Evolutionary conservation across 2,113 vertebrate species (phyloP), one percentile per base, ranked within the genome.

Genomic region (Parotia lawesii): DNA sequence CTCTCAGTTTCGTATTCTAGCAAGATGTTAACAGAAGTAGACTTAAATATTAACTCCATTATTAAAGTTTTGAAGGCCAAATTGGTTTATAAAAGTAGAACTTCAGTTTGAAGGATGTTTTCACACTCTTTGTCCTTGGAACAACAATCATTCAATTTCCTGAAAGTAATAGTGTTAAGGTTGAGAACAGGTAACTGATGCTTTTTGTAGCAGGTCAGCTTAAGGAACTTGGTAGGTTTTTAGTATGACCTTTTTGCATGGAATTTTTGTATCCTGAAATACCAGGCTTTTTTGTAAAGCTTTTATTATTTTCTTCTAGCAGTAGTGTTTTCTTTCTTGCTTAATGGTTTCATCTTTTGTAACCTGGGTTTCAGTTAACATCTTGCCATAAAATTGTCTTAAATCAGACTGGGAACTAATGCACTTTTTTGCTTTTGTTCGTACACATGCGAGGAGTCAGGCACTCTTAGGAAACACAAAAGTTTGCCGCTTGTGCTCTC

Each of bases 381-480:
- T 62, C 18, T 73, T 0, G 1, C 9, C 1, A 0, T 66, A 61
- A 24, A 57, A 70, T 22, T 60, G 11, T 44, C 7, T 66, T 24
- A 42, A 42, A 6, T 80, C 42, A 35, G 20, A 50, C 12, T 70
- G 29, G 44, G 31, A 56, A 40, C 17, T 40, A 51, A 57, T 7
- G 8, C 8, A 74, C 11, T 29, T 73, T 9, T 61, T 40, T 58
- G 12, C 31, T 44, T 62, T 90, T 82, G n/a, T n/a, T n/a, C 1
- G 0, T 33, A 19, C 11, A 10, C 0, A 0, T 64, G 33, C 1
- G 5, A 67, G 22, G n/a, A 70, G 45, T 70, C 8, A 22, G 12
- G 20, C 6, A 3, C 25, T 78, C 2, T 16, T 7, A 40, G 13
- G 20, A 61, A 70, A 47, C 45, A 23, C 20, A 40, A 11, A 45